These are phyloP conservation scores for Octonoba sinensis DNA, from an alignment of 2,888 invertebrate species.

Conservation along the genomic window DNA sequence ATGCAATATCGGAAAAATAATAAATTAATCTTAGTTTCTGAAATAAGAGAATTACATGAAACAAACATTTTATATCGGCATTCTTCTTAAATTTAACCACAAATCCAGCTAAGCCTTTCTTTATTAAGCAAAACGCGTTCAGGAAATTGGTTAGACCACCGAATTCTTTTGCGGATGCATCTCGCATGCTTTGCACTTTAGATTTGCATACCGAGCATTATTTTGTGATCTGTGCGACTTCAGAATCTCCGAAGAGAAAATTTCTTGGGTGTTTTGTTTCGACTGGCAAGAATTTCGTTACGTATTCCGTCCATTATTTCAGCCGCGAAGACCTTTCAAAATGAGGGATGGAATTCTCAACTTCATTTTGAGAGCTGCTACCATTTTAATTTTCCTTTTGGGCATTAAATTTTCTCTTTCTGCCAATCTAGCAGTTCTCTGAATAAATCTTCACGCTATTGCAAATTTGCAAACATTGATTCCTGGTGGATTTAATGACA, in stretches of 20 bases:
- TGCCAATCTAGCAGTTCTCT: too few species aligned
- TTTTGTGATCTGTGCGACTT: neutral
- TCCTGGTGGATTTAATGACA: too few species aligned
- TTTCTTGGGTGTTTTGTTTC: constrained; percentile 38
- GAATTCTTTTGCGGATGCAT: constrained; percentile 41
- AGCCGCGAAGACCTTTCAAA: constrained; percentile 31
- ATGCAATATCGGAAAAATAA: too few species aligned
- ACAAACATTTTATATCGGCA: too few species aligned
- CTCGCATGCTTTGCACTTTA: constrained; percentile 30
- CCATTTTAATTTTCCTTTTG: too few species aligned
- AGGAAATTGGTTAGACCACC: constrained; percentile 35
- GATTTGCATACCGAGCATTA: constrained; percentile 44
- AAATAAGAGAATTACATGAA: too few species aligned
- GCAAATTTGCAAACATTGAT: too few species aligned
- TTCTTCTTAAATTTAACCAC: too few species aligned
- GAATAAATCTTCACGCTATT: too few species aligned
- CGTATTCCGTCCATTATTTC: constrained; percentile 39
- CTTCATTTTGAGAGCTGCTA: constrained; percentile 28
- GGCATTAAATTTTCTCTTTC: too few species aligned
- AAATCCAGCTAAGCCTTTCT: neutral
- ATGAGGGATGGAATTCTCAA: constrained; percentile 41
- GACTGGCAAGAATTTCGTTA: constrained; percentile 30
- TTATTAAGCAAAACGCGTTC: constrained; percentile 35
- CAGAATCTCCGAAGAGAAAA: constrained; percentile 14
- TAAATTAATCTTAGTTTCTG: too few species aligned